Evolutionary conservation across 2,888 invertebrate genomes (phyloP), one percentile per base, ranked within the genome.

Genomic region (Drosophila stalkeri): DNA sequence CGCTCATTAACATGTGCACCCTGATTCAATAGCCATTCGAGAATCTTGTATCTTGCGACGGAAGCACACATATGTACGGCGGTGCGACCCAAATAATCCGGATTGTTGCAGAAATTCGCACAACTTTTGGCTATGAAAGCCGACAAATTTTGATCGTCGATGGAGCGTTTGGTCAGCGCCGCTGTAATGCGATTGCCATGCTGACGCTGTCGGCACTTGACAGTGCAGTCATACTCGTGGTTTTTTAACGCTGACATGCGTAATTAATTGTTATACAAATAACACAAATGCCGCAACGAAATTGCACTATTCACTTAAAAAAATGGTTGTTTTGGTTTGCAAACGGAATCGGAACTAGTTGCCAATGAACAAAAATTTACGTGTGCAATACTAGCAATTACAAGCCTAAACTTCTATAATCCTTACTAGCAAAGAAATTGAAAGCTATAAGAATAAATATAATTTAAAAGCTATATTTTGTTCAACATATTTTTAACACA

Each of bases 41-140:
- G 94, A 20, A 97, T 93, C 41, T 94, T 93, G 43, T 94, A 93
- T 75, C 96, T 94, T 2, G 96, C 97, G 80, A 96, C 95, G 0
- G 97, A 96, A 0, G 97, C 96, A 0, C 97, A 95, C 92, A 97
- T 94, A 91, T 98, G 98, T 16, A 98, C 94, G 0, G 96, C 95
- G 31, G 96, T 96, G n/a, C 97, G 94, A 11, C 97, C 97, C 93
- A 95, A 94, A 89, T 93, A 93, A 90, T 96, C 96, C 68, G 94
- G 93, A 12, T 94, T 94, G 66, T 94, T 94, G 39, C 92, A 88
- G 77, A 94, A 95, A 89, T 96, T 96, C 35, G 94, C 93, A 80
- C 96, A 96, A 16, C 94, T 94, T 57, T 94, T 94, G 55, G 94
- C 94, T 69, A 95, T 94, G 74, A 94, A 95, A 49, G 94, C 94